Evolutionary conservation across 1,140 invertebrate species (phyloP).

Genomic region (Panagrolaimus sp.): DNA sequence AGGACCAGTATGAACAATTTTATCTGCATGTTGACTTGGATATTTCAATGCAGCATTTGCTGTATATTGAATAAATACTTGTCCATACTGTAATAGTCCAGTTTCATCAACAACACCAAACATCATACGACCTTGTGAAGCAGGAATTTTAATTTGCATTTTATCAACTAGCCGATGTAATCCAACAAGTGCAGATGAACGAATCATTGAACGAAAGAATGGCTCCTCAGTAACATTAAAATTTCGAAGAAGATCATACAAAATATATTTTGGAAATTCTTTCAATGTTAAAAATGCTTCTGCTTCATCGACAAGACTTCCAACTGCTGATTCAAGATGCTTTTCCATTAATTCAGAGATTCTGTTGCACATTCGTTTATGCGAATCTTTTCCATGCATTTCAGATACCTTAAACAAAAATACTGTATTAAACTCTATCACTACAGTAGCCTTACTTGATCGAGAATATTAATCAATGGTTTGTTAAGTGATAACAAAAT

Average conservation of each 20-base stretch:
- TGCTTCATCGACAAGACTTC: conserved; percentile 38
- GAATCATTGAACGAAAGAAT: conserved; percentile 54
- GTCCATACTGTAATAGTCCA: conserved; percentile 56
- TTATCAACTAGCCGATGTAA: conserved; percentile 37
- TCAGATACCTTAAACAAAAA: conserved; percentile 22
- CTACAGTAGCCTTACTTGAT: conserved; percentile 41
- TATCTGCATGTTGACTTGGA: conserved; percentile 1
- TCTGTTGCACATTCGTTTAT: conserved; percentile 40
- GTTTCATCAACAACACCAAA: conserved; percentile 59
- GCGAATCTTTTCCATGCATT: conserved; percentile 35
- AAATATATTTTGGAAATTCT: conserved; percentile 44
- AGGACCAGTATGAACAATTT: conserved; percentile 21
- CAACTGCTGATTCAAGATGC: conserved; percentile 38
- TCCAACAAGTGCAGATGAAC: conserved; percentile 41
- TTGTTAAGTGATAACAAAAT: conserved; percentile 60
- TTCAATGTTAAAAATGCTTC: conserved; percentile 40
- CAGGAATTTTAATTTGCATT: conserved; percentile 52
- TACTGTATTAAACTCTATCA: neutral
- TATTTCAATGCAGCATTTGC: conserved; percentile 22
- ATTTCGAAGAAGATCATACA: conserved; percentile 22
- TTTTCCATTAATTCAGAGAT: conserved; percentile 51
- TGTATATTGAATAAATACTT: conserved; percentile 59
- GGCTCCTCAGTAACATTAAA: conserved; percentile 55
- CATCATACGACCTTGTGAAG: conserved; percentile 56
- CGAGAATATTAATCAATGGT: conserved; percentile 59